phyloP scores from a whole-genome alignment of 1,140 invertebrate species.

The Aphelinus certus region DNA sequence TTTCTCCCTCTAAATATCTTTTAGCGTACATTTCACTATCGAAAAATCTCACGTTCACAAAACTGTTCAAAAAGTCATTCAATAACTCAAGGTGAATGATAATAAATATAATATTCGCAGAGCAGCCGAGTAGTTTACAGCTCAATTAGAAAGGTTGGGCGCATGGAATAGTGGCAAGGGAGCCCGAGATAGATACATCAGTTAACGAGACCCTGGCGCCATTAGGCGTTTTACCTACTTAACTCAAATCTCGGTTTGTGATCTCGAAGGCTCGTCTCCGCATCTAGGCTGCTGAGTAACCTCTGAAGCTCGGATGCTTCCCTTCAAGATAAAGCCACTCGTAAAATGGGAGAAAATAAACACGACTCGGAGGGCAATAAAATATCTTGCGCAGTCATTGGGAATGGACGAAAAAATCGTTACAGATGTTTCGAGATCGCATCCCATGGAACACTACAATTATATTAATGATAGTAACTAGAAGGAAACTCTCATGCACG shows the following conservation, averaged over 20 bases:
- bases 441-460: too few relatives aligned
- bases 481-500: too few relatives aligned
- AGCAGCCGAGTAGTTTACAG: slow-evolving; percentile 6
- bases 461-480: too few relatives aligned
- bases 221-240: slow-evolving; percentile 9
- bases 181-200: neutral
- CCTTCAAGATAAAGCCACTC: slow-evolving; percentile 7
- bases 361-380: neutral
- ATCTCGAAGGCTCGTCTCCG: slow-evolving; percentile 1
- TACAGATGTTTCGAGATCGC: too few relatives aligned
- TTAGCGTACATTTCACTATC: too few relatives aligned
- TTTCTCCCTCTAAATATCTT: too few relatives aligned
- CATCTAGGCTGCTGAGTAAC: neutral
- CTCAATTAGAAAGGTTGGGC: slow-evolving; percentile 12
- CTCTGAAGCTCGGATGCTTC: neutral
- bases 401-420: too few relatives aligned
- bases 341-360: neutral
- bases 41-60: too few relatives aligned
- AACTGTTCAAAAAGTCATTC: slow-evolving; percentile 10
- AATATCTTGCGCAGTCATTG: too few relatives aligned
- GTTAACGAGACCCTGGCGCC: slow-evolving; percentile 30
- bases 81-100: neutral
- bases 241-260: slow-evolving; percentile 6
- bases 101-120: slow-evolving; percentile 25
- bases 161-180: neutral